Conservation (phyloP, 2,113 vertebrate species). For the Caranx melampygus region DNA sequence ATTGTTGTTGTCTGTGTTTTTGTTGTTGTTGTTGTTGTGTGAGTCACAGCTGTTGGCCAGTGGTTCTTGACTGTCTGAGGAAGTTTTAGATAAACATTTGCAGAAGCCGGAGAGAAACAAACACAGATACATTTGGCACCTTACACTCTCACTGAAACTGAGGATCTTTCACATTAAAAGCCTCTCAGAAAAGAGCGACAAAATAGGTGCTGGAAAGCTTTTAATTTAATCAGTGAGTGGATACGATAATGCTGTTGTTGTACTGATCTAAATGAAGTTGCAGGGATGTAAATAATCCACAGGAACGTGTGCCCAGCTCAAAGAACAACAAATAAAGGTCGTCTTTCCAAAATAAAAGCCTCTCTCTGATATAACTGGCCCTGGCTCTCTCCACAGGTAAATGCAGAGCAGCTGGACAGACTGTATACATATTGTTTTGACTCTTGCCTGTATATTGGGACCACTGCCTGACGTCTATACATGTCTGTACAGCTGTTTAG, state of each 20-base stretch:
- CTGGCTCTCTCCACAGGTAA: not conserved
- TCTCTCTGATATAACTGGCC: not conserved
- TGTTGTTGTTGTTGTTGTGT: slow-evolving; percentile 6
- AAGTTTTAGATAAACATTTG: not conserved
- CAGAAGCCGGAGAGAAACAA: not conserved
- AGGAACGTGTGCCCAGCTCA: not conserved
- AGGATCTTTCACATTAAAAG: slow-evolving; percentile 6
- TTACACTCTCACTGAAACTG: not conserved
- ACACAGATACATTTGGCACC: not conserved
- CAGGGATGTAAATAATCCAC: not conserved
- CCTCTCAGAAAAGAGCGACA: not conserved
- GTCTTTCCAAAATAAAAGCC: not conserved
- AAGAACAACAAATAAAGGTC: not conserved
- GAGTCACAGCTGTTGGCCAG: not conserved
- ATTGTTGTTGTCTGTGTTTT: not conserved
- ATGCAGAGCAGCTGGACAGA: too few relatives aligned
- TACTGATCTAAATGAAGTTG: not conserved
- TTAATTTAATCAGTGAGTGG: not conserved
- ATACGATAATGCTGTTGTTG: not conserved
- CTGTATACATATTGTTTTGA: slow-evolving; percentile 11
- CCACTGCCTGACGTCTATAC: slow-evolving; percentile 2
- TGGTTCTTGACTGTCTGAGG: not conserved
- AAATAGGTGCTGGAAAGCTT: not conserved
- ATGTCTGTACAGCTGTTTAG: slow-evolving; percentile 35
- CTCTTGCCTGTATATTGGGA: not conserved